Conservation (phyloP, 2,888 invertebrate genomes). For the Pilophorus perplexus region DNA sequence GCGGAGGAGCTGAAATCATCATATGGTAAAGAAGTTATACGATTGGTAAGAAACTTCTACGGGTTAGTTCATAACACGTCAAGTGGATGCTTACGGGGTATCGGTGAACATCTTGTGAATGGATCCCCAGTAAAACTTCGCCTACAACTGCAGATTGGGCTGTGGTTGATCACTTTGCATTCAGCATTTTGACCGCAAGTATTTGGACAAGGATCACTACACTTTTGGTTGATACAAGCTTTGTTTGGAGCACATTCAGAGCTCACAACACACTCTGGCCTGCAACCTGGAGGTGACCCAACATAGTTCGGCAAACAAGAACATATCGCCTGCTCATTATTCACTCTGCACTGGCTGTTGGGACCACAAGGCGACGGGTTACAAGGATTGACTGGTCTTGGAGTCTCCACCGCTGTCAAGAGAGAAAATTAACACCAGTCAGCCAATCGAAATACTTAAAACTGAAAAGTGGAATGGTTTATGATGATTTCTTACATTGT, state of each 20-base stretch:
- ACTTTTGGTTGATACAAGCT: slow-evolving; percentile 56
- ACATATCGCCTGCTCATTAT: slow-evolving; percentile 61
- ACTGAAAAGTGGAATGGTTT: not conserved
- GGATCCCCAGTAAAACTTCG: slow-evolving; percentile 69
- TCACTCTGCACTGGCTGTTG: slow-evolving; percentile 63
- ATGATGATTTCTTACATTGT: slow-evolving; percentile 20
- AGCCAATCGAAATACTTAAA: not conserved
- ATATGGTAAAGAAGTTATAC: slow-evolving; percentile 52
- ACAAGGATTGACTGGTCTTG: slow-evolving; percentile 53
- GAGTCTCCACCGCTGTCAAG: slow-evolving; percentile 44
- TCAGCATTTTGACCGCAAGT: slow-evolving; percentile 71
- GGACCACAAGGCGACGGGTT: slow-evolving; percentile 64
- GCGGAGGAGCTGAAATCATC: slow-evolving; percentile 47
- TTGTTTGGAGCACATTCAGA: slow-evolving; percentile 59
- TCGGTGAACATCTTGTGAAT: slow-evolving; percentile 60
- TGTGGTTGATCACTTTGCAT: slow-evolving; percentile 72
- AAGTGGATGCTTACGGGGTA: slow-evolving; percentile 51
- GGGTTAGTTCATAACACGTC: no score
- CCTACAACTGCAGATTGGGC: slow-evolving; percentile 73
- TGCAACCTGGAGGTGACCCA: slow-evolving; percentile 74
- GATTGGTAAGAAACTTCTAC: no score
- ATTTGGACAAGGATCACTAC: slow-evolving; percentile 62
- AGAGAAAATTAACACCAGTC: slow-evolving; percentile 8
- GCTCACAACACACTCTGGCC: slow-evolving; percentile 67
- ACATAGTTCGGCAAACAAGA: slow-evolving; percentile 69